Percentiles rank a stretch among this genome's conserved stretches.
These are phyloP conservation scores for Drosophila lacicola DNA, from an alignment of 2,888 invertebrate genomes.

Conservation along the genomic window DNA sequence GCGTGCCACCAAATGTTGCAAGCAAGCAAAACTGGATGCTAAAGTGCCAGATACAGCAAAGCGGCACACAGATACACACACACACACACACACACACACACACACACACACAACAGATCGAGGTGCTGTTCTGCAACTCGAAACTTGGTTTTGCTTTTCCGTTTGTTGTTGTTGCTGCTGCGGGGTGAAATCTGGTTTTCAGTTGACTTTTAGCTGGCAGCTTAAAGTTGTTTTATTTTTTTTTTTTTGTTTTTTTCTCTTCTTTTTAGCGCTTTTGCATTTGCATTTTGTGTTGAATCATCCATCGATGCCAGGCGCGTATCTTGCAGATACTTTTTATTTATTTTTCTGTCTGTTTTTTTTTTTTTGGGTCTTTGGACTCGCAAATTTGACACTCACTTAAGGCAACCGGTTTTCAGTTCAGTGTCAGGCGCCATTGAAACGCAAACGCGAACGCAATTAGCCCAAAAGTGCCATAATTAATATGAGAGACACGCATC, in stretches of 20 bases:
- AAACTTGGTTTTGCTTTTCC: conserved; percentile 70
- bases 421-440: conserved; percentile 54
- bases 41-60: conserved; percentile 13
- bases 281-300: conserved; percentile 75
- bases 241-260: background rate
- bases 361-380: conserved; percentile 63
- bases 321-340: conserved; percentile 54
- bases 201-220: conserved; percentile 36
- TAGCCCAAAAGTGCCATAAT: conserved; percentile 60
- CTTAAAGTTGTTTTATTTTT: conserved; percentile 34
- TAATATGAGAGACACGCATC: conserved; percentile 62
- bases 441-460: conserved; percentile 41
- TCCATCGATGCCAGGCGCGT: conserved; percentile 69
- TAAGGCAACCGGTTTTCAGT: conserved; percentile 37
- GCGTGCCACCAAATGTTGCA: conserved; percentile 46
- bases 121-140: conserved; percentile 66
- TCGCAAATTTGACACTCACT: conserved; percentile 44
- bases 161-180: conserved; percentile 38
- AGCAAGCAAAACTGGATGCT: conserved; percentile 39
- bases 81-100: background rate
- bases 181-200: conserved; percentile 71
- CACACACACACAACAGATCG: background rate
- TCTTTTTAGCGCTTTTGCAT: conserved; percentile 44
- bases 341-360: background rate
- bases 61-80: background rate